Percentiles rank a stretch among this genome's conserved stretches.
phyloP scores from a whole-genome alignment of 1,140 invertebrate genomes.

The Procambarus virginalis region DNA sequence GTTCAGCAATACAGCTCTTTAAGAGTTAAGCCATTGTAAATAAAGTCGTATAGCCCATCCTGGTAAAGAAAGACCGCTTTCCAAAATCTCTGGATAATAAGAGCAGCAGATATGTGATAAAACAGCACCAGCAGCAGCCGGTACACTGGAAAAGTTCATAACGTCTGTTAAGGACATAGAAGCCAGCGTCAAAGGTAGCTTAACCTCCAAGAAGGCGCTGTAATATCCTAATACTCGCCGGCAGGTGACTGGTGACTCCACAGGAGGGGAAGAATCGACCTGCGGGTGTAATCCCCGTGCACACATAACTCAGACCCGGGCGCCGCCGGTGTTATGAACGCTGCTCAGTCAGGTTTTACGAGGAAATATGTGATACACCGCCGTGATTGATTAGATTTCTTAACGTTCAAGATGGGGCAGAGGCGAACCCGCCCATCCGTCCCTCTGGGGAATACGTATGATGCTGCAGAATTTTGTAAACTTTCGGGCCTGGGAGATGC shows the following conservation, averaged over 20 bases:
- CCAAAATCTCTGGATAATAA: too few species aligned
- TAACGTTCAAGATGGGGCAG: neutral
- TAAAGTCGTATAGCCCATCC: too few species aligned
- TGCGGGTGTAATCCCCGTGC: neutral
- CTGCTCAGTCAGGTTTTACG: neutral
- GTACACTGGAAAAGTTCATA: too few species aligned
- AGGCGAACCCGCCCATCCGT: neutral
- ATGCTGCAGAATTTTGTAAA: too few species aligned
- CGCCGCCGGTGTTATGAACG: neutral
- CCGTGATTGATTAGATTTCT: neutral
- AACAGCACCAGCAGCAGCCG: too few species aligned
- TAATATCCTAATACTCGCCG: neutral
- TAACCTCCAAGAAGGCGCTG: neutral
- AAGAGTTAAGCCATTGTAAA: too few species aligned
- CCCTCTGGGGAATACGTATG: too few species aligned
- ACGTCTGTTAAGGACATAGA: too few species aligned
- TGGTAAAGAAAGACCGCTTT: too few species aligned
- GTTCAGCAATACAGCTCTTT: too few species aligned
- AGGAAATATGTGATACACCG: constrained; percentile 3
- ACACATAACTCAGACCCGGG: neutral
- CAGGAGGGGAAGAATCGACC: neutral
- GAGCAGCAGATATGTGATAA: too few species aligned
- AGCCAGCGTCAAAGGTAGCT: too few species aligned
- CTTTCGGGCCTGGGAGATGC: neutral
- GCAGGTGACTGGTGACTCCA: neutral